phyloP scores from a whole-genome alignment of 2,888 invertebrate genomes.

The Crepidodera aurea region DNA sequence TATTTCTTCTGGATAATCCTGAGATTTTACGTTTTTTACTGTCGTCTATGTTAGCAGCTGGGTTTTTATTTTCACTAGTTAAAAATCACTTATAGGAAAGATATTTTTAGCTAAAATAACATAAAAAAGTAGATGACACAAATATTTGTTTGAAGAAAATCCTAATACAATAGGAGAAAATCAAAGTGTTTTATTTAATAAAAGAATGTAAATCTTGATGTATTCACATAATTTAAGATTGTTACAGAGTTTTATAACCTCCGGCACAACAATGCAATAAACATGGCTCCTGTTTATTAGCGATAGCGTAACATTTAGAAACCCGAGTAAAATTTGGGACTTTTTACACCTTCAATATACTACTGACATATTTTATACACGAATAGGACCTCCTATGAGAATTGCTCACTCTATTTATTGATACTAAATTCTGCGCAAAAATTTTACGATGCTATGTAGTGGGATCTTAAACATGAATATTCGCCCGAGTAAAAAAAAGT shows the following conservation, averaged over 20 bases:
- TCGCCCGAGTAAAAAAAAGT: slow-evolving; percentile 8
- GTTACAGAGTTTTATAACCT: background rate
- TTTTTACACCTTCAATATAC: slow-evolving; percentile 14
- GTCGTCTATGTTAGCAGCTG: too few relatives aligned
- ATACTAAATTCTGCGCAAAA: slow-evolving; percentile 12
- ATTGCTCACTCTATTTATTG: slow-evolving; percentile 17
- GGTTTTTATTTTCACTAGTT: too few relatives aligned
- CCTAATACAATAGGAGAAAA: too few relatives aligned
- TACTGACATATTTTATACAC: slow-evolving; percentile 8
- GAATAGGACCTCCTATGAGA: slow-evolving; percentile 12
- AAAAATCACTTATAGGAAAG: too few relatives aligned
- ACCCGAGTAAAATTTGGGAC: background rate
- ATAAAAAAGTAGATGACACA: too few relatives aligned
- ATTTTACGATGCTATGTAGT: slow-evolving; percentile 8
- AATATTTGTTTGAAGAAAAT: too few relatives aligned
- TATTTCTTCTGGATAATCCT: too few relatives aligned
- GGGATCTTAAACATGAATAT: slow-evolving; percentile 16
- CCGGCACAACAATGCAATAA: background rate
- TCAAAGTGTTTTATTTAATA: too few relatives aligned
- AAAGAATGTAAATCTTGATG: too few relatives aligned
- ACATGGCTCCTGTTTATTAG: slow-evolving; percentile 11
- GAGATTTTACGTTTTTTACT: too few relatives aligned
- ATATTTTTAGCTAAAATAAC: too few relatives aligned
- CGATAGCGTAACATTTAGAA: slow-evolving; percentile 6
- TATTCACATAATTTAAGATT: too few relatives aligned